Conservation (phyloP, 2,113 vertebrate species). For the Nematolebias whitei region DNA sequence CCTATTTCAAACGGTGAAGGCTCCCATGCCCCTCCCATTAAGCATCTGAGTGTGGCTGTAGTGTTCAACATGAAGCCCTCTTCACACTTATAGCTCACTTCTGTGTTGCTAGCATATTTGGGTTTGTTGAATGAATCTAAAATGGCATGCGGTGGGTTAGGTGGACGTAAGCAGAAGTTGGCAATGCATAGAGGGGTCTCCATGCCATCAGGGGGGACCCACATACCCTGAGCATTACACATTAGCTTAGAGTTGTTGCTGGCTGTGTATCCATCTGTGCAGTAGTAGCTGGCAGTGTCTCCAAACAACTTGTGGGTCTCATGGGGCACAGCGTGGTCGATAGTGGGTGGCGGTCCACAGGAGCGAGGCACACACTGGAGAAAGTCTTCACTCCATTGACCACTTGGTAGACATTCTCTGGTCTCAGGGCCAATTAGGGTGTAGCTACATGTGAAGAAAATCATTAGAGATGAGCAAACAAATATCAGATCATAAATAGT, state of each 20-base stretch:
- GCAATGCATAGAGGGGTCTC: slow-evolving; percentile 88
- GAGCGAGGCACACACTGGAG: slow-evolving; percentile 92
- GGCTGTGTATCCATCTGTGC: slow-evolving; percentile 90
- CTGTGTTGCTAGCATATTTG: slow-evolving; percentile 86
- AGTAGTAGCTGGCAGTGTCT: slow-evolving; percentile 93
- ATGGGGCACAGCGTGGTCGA: slow-evolving; percentile 91
- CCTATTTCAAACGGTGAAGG: slow-evolving; percentile 87
- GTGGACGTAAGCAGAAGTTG: slow-evolving; percentile 92
- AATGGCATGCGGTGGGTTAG: slow-evolving; percentile 86
- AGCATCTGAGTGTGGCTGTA: slow-evolving; percentile 87
- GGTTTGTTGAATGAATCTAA: slow-evolving; percentile 90
- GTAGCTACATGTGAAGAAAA: slow-evolving; percentile 79
- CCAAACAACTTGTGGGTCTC: slow-evolving; percentile 91
- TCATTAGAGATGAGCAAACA: not conserved
- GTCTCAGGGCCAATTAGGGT: slow-evolving; percentile 87
- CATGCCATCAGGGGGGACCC: slow-evolving; percentile 87
- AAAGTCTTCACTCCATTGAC: slow-evolving; percentile 86
- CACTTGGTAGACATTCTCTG: slow-evolving; percentile 86
- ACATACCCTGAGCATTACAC: slow-evolving; percentile 90
- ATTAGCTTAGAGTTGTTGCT: slow-evolving; percentile 90
- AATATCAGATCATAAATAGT: not conserved
- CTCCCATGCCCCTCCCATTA: slow-evolving; percentile 90
- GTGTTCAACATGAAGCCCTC: slow-evolving; percentile 95
- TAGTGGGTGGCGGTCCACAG: slow-evolving; percentile 90
- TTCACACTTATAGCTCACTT: slow-evolving; percentile 94